Evolutionary conservation across 2,113 vertebrate genomes (phyloP).

Genomic region (Platysternon megacephalum): DNA sequence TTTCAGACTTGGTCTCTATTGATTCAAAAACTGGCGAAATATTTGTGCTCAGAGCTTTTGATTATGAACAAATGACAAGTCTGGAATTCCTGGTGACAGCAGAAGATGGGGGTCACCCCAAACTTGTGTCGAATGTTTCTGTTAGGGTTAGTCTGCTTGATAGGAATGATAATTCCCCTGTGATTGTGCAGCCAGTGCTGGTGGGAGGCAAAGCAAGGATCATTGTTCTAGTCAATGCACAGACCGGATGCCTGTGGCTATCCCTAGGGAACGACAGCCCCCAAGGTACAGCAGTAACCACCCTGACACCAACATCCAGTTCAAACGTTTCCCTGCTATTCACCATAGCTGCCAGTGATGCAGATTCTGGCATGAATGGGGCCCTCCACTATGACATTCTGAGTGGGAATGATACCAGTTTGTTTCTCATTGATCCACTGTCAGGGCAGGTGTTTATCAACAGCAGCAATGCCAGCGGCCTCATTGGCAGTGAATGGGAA

Average conservation of each 20-base stretch:
- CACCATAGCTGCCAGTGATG: slow-evolving; percentile 84
- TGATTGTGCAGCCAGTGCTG: slow-evolving; percentile 82
- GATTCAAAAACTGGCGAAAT: slow-evolving; percentile 85
- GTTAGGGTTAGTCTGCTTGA: slow-evolving; percentile 86
- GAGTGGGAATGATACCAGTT: slow-evolving; percentile 62
- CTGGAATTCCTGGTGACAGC: slow-evolving; percentile 89
- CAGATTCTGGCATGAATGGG: slow-evolving; percentile 86
- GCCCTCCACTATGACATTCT: slow-evolving; percentile 82
- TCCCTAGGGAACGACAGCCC: slow-evolving; percentile 25
- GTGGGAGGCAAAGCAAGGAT: slow-evolving; percentile 81
- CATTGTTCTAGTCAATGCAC: slow-evolving; percentile 82
- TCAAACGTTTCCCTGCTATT: slow-evolving; percentile 40
- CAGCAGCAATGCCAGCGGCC: slow-evolving; percentile 86
- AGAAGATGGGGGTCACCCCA: slow-evolving; percentile 86
- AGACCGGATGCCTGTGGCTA: slow-evolving; percentile 80
- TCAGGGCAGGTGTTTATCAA: slow-evolving; percentile 89
- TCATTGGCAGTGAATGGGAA: slow-evolving; percentile 82
- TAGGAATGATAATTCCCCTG: slow-evolving; percentile 87
- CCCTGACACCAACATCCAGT: accelerated
- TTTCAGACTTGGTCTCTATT: slow-evolving; percentile 78
- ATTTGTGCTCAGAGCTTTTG: slow-evolving; percentile 81
- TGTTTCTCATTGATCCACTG: slow-evolving; percentile 84
- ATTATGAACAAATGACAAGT: slow-evolving; percentile 83
- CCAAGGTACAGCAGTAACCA: background rate
- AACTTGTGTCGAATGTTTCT: slow-evolving; percentile 81